These are phyloP conservation scores for Engraulis encrasicolus DNA, from an alignment of 2,113 vertebrate genomes.

Conservation along the genomic window DNA sequence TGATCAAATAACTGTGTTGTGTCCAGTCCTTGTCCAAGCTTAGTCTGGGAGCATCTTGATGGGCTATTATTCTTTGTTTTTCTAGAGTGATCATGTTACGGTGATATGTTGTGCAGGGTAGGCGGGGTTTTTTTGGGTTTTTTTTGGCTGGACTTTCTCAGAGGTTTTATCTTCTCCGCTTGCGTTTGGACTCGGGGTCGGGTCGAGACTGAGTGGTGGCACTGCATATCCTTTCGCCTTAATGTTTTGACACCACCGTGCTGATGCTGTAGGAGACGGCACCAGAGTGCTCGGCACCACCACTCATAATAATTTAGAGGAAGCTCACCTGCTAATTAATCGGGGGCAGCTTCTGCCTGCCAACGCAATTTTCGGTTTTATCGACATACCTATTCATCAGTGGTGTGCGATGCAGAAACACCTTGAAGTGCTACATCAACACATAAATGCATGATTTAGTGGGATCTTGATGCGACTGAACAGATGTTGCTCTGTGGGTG, in stretches of 20 bases:
- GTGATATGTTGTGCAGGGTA: background rate
- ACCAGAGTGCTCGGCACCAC: constrained; percentile 14
- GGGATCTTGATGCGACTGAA: constrained; percentile 14
- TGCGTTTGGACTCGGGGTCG: background rate
- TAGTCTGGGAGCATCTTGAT: too few relatives aligned
- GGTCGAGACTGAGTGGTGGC: background rate
- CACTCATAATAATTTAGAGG: constrained; percentile 30
- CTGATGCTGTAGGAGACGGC: constrained; percentile 32
- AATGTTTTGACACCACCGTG: constrained; percentile 23
- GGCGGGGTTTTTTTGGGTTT: too few relatives aligned
- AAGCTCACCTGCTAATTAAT: constrained; percentile 31
- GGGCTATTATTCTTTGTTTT: too few relatives aligned
- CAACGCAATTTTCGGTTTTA: constrained; percentile 39
- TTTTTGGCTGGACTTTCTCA: background rate
- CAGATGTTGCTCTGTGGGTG: constrained; percentile 41
- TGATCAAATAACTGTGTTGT: background rate
- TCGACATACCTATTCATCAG: constrained; percentile 49
- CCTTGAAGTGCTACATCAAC: constrained; percentile 41
- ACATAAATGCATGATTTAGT: constrained; percentile 33
- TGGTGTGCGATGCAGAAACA: constrained; percentile 33
- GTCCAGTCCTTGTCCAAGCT: too few relatives aligned
- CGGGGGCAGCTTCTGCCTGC: constrained; percentile 22
- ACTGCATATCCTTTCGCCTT: constrained; percentile 23
- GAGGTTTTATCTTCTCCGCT: background rate
- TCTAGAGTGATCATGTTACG: background rate